Conservation (phyloP, 2,113 vertebrate species). For the Mesembrinibis cayennensis region DNA sequence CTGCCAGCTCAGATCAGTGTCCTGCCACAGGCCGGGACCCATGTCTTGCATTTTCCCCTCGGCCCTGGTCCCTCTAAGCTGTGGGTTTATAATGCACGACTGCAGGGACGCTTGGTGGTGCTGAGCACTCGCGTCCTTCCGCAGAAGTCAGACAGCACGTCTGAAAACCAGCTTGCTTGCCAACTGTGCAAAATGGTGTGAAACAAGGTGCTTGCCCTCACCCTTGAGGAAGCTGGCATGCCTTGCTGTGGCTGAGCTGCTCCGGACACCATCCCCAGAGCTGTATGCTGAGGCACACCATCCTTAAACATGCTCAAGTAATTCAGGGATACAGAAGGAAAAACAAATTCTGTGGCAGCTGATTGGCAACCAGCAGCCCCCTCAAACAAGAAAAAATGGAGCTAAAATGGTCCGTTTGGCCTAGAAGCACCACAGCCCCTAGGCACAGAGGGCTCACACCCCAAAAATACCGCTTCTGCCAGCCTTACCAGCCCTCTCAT, state of each 20-base stretch:
- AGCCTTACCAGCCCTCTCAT: fast-evolving
- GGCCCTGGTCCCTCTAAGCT: not conserved
- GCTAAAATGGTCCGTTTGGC: not conserved
- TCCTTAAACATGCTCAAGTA: not conserved
- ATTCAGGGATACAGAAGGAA: not conserved
- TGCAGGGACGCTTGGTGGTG: fast-evolving
- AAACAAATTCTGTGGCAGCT: not conserved
- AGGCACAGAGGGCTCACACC: not conserved
- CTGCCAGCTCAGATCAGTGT: not conserved
- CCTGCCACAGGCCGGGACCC: not conserved
- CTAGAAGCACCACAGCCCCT: not conserved
- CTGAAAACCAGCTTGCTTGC: not conserved
- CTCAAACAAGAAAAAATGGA: not conserved
- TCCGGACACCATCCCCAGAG: not conserved
- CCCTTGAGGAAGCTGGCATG: not conserved
- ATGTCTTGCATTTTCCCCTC: fast-evolving
- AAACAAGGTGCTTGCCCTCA: not conserved
- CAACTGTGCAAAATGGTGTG: not conserved
- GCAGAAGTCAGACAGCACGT: not conserved
- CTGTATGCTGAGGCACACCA: fast-evolving
- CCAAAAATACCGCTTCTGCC: not conserved
- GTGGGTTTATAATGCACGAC: not conserved
- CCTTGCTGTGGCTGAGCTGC: fast-evolving
- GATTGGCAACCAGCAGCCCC: not conserved
- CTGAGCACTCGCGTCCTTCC: fast-evolving